These are phyloP conservation scores for Anthonomus grandis DNA, from an alignment of 1,140 invertebrate genomes.

Conservation along the genomic window DNA sequence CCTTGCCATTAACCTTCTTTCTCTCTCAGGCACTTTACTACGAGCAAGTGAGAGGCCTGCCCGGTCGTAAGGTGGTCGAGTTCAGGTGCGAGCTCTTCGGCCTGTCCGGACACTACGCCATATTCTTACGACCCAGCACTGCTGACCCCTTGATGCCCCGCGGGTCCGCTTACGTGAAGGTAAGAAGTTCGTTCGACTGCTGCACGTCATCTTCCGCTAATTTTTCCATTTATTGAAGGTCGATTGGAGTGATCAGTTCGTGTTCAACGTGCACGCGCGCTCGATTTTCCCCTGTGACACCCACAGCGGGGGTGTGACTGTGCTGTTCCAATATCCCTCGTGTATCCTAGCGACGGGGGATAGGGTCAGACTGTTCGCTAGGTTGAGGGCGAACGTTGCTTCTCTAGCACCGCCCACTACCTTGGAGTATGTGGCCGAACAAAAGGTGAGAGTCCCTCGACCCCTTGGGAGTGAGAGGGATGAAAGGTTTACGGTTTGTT, in stretches of 20 bases:
- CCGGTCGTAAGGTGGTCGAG: conserved; percentile 59
- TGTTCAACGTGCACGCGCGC: conserved; percentile 74
- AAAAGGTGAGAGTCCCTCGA: conserved; percentile 40
- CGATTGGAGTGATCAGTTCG: conserved; percentile 77
- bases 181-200: conserved; percentile 37
- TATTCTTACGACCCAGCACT: conserved; percentile 60
- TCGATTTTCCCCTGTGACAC: conserved; percentile 77
- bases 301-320: conserved; percentile 62
- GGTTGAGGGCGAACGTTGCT: conserved; percentile 63
- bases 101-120: conserved; percentile 70
- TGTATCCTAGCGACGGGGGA: conserved; percentile 72
- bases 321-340: conserved; percentile 76
- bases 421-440: conserved; percentile 64
- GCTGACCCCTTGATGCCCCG: conserved; percentile 56
- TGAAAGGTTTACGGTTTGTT: too few species aligned
- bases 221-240: conserved; percentile 55
- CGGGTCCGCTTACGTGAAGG: conserved; percentile 65
- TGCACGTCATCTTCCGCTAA: not conserved
- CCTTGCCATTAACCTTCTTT: not conserved
- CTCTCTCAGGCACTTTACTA: conserved; percentile 58
- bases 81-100: conserved; percentile 75
- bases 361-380: conserved; percentile 69
- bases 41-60: conserved; percentile 68
- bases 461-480: too few species aligned
- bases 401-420: conserved; percentile 59